phyloP scores from a whole-genome alignment of 2,888 invertebrate genomes.

The Diadegma fenestrale region DNA sequence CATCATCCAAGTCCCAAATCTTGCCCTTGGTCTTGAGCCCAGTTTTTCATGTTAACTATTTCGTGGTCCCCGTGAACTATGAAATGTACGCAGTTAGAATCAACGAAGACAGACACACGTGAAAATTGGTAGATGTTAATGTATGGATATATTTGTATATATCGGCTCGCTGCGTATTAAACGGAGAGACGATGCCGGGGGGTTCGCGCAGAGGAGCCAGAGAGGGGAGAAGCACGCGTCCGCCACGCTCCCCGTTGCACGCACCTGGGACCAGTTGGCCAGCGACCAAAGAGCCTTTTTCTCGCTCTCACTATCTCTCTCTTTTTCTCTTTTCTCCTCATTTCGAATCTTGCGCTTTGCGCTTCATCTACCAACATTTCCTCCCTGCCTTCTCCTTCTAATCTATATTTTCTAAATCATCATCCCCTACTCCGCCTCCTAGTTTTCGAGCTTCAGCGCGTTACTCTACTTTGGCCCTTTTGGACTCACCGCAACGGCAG shows the following conservation, averaged over 20 bases:
- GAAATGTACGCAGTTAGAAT: constrained; percentile 17
- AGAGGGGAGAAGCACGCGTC: constrained; percentile 82
- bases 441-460: constrained; percentile 4
- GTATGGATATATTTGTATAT: constrained; percentile 4
- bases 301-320: constrained; percentile 29
- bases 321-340: constrained; percentile 12
- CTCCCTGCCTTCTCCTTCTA: constrained; percentile 56
- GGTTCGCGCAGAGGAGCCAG: constrained; percentile 65
- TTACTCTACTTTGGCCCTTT: constrained; percentile 39
- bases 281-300: constrained; percentile 76
- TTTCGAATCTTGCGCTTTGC: constrained; percentile 67
- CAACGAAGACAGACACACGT: neutral
- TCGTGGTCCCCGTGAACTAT: neutral
- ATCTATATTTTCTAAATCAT: constrained; percentile 9
- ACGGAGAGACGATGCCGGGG: constrained; percentile 53
- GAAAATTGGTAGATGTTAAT: constrained; percentile 2
- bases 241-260: constrained; percentile 80
- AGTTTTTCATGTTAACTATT: neutral
- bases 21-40: no score
- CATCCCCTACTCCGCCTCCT: neutral
- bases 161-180: constrained; percentile 45
- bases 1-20: no score
- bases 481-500: constrained; percentile 69
- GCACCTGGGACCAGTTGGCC: constrained; percentile 83
- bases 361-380: constrained; percentile 53